Base-by-base conservation (phyloP, 2,113 vertebrate species). In the Thinocorus orbignyianus region DNA sequence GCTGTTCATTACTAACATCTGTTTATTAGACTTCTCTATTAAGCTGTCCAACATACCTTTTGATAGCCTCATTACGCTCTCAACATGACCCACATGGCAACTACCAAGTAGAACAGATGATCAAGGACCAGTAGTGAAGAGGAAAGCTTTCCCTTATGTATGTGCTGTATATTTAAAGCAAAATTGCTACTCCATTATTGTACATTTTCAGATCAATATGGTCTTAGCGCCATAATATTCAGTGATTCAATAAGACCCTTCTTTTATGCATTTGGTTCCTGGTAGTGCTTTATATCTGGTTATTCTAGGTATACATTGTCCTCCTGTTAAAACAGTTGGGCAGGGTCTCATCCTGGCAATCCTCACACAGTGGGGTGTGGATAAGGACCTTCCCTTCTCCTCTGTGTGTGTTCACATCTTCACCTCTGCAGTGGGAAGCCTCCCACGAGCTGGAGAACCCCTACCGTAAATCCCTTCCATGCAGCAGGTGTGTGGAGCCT, bases 31-130 rank as follows among this genome's bases (percentile, higher is more conserved):
- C 28, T 72, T 81, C 62, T 80, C 54, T 55, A 88, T 93, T 86
- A 92, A 97, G 94, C 54, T 70, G 81, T 96, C 95, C 86, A 74
- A 55, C 90, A 82, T 83, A 89, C 52, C 81, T 91, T 96, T 96
- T 85, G 90, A 83, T 96, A 73, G 46, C 70, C 49, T 87, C n/a
- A 48, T 86, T 91, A 52, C 1, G 4, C 62, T 93, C 82, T 77
- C 68, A 73, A 18, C 62, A 81, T 52, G 70, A 92, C 62, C 44
- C 46, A 44, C 41, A 24, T 48, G 39, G 14, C 52, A 81, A 19
- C 24, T 58, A 44, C 22, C 24, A 57, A 64, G 46, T 49, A 69
- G 79, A 83, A 33, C 3, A 64, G 54, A 64, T 55, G n/a, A 66
- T 41, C 22, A 4, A 66, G 41, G 46, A 58, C 19, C 25, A 24